Evolutionary conservation across 2,797 vertebrate species (phyloP).

Genomic region (Merluccius polli): DNA sequence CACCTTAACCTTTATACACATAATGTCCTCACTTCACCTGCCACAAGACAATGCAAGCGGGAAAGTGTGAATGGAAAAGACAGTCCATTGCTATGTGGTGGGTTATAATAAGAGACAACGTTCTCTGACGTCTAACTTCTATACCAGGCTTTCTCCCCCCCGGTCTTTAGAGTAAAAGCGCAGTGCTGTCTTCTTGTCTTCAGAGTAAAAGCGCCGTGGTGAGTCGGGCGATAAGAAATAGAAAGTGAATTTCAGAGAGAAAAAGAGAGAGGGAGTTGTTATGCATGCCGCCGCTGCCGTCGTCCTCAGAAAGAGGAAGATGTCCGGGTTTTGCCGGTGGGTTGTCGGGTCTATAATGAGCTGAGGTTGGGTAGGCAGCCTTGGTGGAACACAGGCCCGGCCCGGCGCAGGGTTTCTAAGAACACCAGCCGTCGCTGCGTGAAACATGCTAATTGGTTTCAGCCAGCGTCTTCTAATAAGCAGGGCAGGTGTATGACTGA

Average conservation of each 20-base stretch:
- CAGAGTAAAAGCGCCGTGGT: not conserved
- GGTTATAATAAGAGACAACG: not conserved
- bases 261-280: not conserved
- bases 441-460: constrained; percentile 18
- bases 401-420: constrained; percentile 30
- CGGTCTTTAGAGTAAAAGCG: not conserved
- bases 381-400: constrained; percentile 30
- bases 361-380: constrained; percentile 27
- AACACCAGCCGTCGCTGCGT: constrained; percentile 25
- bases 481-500: not conserved
- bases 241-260: not conserved
- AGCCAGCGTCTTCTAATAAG: not conserved
- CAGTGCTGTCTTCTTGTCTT: not conserved
- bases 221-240: not conserved
- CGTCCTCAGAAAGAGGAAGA: constrained; percentile 21
- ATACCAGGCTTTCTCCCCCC: not conserved
- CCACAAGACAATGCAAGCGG: not conserved
- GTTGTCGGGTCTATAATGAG: constrained; percentile 30
- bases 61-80: no score
- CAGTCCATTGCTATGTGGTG: not conserved
- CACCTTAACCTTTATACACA: not conserved
- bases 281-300: not conserved
- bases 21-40: not conserved
- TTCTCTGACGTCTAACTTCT: not conserved
- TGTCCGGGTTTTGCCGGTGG: constrained; percentile 33